phyloP scores from a whole-genome alignment of 2,888 invertebrate species.

The Lacanobia wlatinum region DNA sequence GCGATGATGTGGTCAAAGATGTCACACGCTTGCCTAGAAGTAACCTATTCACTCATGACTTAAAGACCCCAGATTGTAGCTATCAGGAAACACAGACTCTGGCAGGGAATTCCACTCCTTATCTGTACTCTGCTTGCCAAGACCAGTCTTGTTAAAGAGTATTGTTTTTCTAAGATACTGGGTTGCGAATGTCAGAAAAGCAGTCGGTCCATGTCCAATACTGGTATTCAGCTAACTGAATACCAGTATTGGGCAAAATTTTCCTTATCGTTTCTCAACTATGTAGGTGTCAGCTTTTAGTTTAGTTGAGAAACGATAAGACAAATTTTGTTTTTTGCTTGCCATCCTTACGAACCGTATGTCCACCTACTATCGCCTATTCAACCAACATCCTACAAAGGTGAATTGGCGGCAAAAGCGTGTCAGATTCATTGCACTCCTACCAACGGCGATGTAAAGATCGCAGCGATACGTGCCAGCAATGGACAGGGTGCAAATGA shows the following conservation, averaged over 20 bases:
- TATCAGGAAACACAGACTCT: too few relatives aligned
- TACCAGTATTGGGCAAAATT: too few relatives aligned
- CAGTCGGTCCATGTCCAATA: too few relatives aligned
- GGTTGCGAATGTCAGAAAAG: background rate
- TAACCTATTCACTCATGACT: too few relatives aligned
- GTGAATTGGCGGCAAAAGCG: conserved; percentile 76
- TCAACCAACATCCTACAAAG: conserved; percentile 78
- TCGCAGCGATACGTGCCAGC: conserved; percentile 53
- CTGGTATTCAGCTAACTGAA: too few relatives aligned
- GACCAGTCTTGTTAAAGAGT: background rate
- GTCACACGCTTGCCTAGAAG: too few relatives aligned
- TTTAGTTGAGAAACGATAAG: too few relatives aligned
- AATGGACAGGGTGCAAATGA: conserved; percentile 62
- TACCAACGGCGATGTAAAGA: conserved; percentile 58
- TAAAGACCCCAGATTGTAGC: too few relatives aligned
- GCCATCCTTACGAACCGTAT: conserved; percentile 60
- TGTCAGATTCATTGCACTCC: conserved; percentile 74
- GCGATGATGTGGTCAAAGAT: too few relatives aligned
- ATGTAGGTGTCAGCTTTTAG: too few relatives aligned
- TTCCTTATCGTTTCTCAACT: too few relatives aligned
- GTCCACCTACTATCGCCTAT: conserved; percentile 74
- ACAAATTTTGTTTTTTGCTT: background rate
- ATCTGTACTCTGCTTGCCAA: background rate
- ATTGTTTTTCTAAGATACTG: background rate
- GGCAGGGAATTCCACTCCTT: too few relatives aligned